These are phyloP conservation scores for Pantherophis vulpinus DNA, from an alignment of 2,797 vertebrate species.

Conservation along the genomic window DNA sequence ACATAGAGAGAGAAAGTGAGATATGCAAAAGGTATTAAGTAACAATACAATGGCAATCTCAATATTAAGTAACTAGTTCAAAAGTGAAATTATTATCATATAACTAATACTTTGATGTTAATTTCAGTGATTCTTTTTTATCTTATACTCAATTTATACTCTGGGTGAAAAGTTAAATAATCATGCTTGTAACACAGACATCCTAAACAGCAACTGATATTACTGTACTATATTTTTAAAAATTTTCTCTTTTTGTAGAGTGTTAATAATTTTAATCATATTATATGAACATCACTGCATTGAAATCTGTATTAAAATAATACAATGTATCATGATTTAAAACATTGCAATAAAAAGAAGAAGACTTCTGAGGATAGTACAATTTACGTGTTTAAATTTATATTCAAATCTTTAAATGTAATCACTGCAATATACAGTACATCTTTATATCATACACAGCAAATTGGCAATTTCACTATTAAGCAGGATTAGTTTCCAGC, in stretches of 20 bases:
- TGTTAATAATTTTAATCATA: neutral
- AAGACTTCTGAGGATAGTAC: neutral
- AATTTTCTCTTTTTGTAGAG: neutral
- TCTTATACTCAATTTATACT: neutral
- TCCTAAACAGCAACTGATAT: neutral
- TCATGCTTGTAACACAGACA: neutral
- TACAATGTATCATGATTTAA: neutral
- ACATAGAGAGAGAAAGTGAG: neutral
- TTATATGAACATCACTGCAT: neutral
- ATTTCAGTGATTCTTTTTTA: neutral
- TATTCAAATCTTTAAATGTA: constrained; percentile 30
- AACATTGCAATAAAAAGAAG: neutral
- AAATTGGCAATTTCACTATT: constrained; percentile 39
- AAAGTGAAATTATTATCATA: neutral
- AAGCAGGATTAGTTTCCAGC: constrained; percentile 30
- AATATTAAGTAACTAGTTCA: neutral
- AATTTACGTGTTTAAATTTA: constrained; percentile 25
- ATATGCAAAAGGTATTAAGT: neutral
- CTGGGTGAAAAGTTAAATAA: neutral
- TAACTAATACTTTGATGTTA: neutral
- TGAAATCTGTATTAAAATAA: neutral
- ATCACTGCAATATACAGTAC: constrained; percentile 18
- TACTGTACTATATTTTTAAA: neutral
- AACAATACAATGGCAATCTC: neutral
- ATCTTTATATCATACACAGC: constrained; percentile 18